Percentiles rank a stretch among this genome's conserved stretches.
Conservation (phyloP, 2,888 invertebrate genomes). For the Aricia artaxerxes region DNA sequence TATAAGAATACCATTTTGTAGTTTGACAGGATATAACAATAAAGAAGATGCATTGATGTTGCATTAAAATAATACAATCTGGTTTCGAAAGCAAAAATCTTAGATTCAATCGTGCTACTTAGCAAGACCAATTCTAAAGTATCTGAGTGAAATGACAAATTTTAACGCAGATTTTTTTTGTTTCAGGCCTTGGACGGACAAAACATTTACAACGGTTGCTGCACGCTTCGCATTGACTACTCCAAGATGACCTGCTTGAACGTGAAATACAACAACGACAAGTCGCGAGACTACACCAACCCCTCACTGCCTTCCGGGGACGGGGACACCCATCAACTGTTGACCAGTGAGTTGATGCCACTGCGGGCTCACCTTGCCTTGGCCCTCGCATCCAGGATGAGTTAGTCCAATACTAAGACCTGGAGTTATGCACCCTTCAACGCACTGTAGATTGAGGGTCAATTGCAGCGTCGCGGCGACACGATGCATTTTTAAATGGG, state of each 20-base stretch:
- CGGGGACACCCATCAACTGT: conserved; percentile 81
- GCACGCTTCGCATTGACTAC: conserved; percentile 99
- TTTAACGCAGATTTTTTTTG: conserved; percentile 46
- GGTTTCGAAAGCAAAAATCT: too few relatives aligned
- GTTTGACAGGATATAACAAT: too few relatives aligned
- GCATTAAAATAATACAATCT: too few relatives aligned
- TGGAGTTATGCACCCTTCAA: conserved; percentile 63
- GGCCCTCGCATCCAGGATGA: conserved; percentile 82
- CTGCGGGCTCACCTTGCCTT: conserved; percentile 76
- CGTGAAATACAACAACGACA: conserved; percentile 99
- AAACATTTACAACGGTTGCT: conserved; percentile 99
- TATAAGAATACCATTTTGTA: too few relatives aligned
- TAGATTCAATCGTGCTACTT: too few relatives aligned
- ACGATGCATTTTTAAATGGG: not conserved
- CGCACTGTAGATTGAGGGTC: conserved; percentile 37
- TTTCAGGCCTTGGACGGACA: conserved; percentile 96
- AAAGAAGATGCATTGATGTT: too few relatives aligned
- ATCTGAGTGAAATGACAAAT: not conserved
- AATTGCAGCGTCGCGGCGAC: not conserved
- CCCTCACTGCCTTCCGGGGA: conserved; percentile 98
- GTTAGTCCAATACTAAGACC: conserved; percentile 80
- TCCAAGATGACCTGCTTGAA: conserved; percentile 98
- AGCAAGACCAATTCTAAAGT: not conserved
- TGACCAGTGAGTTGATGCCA: conserved; percentile 84
- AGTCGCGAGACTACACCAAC: conserved; percentile 99